Evolutionary conservation across 2,888 invertebrate genomes (phyloP), one percentile per base, ranked within the genome.

Genomic region (Parelbella ahira): DNA sequence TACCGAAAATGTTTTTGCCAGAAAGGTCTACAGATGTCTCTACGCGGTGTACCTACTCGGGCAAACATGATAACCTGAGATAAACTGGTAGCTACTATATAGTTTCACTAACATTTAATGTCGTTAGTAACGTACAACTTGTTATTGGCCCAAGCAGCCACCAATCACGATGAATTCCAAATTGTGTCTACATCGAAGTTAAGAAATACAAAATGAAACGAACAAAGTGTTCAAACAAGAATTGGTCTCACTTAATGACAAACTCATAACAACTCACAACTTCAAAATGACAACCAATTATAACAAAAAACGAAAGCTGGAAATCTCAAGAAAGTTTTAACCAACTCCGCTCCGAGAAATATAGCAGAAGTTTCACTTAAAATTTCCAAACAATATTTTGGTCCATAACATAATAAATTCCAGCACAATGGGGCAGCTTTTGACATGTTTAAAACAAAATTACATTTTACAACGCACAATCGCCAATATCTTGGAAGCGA

Each of bases 231-330:
- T 11, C 13, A 18, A 39, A 39, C 21, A 32, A 18, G 20, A 19
- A 27, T 21, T 29, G 20, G 9, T 18, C 23, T 37, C 38, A 30
- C 38, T 30, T 30, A 30, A 39, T 30, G 24, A 15, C 18, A 30
- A 30, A 30, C 24, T 23, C 23, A 12, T 24, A n/a, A n/a, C n/a
- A n/a, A n/a, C n/a, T n/a, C n/a, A n/a, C n/a, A 30, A 18, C 30
- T 38, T 23, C n/a, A 23, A 32, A 39, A 24, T 24, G 15, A 32
- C 32, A 37, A 37, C 28, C 37, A 37, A 37, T 37, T 37, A 37
- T 12, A 8, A 12, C 12, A 20, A 30, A 25, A 29, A 29, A 29
- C 20, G 10, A 10, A 10, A 10, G 28, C 5, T 3, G 25, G 30
- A 19, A 32, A 19, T 30, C 29, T 19, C 24, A n/a, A n/a, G 32